Base-by-base conservation (phyloP, 2,888 invertebrate species). In the Perizoma flavofasciatum region DNA sequence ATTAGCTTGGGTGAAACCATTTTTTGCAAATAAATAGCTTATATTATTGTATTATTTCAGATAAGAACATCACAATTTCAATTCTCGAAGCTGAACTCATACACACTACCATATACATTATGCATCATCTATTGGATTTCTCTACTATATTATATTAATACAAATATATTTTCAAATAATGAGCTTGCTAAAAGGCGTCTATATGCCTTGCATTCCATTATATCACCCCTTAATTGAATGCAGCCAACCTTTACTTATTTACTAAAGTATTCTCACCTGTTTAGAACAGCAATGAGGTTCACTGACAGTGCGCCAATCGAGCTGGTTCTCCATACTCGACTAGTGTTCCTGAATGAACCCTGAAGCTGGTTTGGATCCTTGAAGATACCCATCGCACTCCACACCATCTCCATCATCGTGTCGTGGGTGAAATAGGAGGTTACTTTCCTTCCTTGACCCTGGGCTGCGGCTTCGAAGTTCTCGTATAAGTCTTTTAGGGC, bases 211-310 rank as follows among this genome's bases (percentile, higher is more conserved):
- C 22, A 22, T 22, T 22, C 22, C 22, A 22, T 22, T 2, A 22
- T 22, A 22, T 22, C 22, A 22, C 3, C 22, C 22, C 22, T 22
- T 2, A 22, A 22, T 22, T 22, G 22, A 22, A 22, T 22, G 22
- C 22, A 22, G 22, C 1, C 1, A 22, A 22, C 22, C 4, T 37
- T 5, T 3, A 6, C 6, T 40, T 49, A 39, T 9, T 5, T n/a
- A 41, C 9, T 10, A 41, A 41, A n/a, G 5, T 5, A 41, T 10
- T 4, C 88, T 87, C 81, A 96, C 94, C 94, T 93, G 77, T 96
- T 95, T 70, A 97, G 93, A n/a, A 96, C 94, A 37, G 95, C 96
- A 32, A 94, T 94, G 8, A 97, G 76, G 79, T 97, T 97, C 0
- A 93, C 90, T 0, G 95, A 94, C 76, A 96, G 96, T 0, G 96